Base-by-base conservation (phyloP, 2,888 invertebrate genomes). In the Hetaerina titia region DNA sequence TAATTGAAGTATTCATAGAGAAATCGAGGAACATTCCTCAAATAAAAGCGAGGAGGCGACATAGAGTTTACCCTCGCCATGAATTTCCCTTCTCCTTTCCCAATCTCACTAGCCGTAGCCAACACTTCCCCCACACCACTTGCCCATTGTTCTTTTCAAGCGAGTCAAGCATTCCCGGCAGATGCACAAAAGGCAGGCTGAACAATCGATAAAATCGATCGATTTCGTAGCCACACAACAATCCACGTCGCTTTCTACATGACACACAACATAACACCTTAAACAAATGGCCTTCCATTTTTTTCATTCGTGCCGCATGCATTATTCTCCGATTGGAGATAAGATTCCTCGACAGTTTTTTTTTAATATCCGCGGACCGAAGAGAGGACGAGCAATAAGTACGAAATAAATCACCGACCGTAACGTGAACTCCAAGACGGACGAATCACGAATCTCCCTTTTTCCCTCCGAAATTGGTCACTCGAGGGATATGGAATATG, bases 131-230 rank as follows among this genome's bases (percentile, higher is more conserved):
- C n/a, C 57, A 22, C 89, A 22, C 22, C 89, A 1, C 89, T 9
- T 22, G 22, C 15, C 89, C 58, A 89, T 89, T 89, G 89, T 89
- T 89, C 89, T 89, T 89, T 89, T 31, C 57, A 81, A n/a, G 81
- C 81, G 81, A 81, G 81, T n/a, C 81, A 58, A 89, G 57, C 89
- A 58, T 22, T 31, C 81, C 57, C 9, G 58, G 89, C 56, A 89
- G 89, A 57, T 89, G 58, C 58, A 58, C 58, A 89, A 89, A 89
- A 58, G 89, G 13, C 22, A 58, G n/a, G 11, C 89, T 9, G 81
- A 81, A 81, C 81, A 81, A 81, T 81, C 81, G 81, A 81, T 81
- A n/a, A 22, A n/a, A 22, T 19, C 89, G 57, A 89, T 58, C 56
- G 89, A 89, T 89, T 89, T 58, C 81, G 22, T n/a, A 89, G 58